These are phyloP conservation scores for Labeo catla DNA, from an alignment of 2,113 vertebrate species.

Conservation along the genomic window DNA sequence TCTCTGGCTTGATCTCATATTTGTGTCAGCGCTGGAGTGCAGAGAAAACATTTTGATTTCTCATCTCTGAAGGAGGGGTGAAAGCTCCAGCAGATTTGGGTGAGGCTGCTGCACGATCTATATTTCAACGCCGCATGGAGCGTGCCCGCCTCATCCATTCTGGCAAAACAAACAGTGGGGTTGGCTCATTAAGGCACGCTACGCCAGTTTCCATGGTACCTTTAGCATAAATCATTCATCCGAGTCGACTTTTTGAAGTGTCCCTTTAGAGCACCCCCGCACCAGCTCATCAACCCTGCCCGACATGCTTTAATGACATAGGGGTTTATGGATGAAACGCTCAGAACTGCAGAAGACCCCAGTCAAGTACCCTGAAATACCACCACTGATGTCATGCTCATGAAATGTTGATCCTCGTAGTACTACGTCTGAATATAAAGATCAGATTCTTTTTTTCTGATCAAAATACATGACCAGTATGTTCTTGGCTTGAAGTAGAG, in stretches of 20 bases:
- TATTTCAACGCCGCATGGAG: conserved; percentile 44
- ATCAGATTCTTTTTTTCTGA: not conserved
- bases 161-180: conserved; percentile 49
- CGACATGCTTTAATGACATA: conserved; percentile 51
- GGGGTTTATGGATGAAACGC: conserved; percentile 46
- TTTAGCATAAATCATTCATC: conserved; percentile 64
- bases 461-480: not conserved
- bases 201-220: conserved; percentile 39
- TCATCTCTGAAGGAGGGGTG: conserved; percentile 23
- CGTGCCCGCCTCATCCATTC: conserved; percentile 20
- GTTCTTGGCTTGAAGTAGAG: not conserved
- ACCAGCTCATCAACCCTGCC: conserved; percentile 48
- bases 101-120: conserved; percentile 41
- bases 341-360: conserved; percentile 4
- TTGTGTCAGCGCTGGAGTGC: not conserved
- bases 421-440: not conserved
- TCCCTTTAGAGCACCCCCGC: conserved; percentile 43
- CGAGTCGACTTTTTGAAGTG: conserved; percentile 57
- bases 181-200: conserved; percentile 40
- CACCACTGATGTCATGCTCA: not conserved
- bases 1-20: conserved; percentile 9
- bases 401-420: not conserved
- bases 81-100: conserved; percentile 9
- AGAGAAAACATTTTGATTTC: conserved; percentile 52
- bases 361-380: conserved; percentile 5